phyloP scores from a whole-genome alignment of 2,113 vertebrate species.

The Erpornis zantholeuca region DNA sequence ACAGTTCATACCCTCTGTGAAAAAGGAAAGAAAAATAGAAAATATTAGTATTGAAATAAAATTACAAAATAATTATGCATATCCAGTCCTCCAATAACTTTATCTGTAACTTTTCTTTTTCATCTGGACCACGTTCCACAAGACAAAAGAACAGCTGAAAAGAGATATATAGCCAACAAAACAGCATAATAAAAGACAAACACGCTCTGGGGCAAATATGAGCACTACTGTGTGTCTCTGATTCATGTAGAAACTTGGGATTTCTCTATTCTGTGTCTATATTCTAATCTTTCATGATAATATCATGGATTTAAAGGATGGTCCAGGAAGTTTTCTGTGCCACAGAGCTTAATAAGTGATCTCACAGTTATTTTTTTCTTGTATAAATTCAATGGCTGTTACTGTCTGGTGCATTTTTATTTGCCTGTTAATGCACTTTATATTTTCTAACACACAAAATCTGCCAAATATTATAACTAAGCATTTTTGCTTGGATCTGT shows the following conservation, averaged over 20 bases:
- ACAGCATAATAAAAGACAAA: not conserved
- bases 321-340: not conserved
- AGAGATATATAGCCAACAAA: not conserved
- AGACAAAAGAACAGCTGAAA: not conserved
- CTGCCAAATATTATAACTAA: not conserved
- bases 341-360: not conserved
- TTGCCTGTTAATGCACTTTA: not conserved
- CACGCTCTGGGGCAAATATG: not conserved
- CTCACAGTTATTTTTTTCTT: not conserved
- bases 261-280: not conserved
- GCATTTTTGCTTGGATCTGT: not conserved
- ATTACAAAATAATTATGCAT: not conserved
- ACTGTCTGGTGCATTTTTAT: not conserved
- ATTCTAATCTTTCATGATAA: not conserved
- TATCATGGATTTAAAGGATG: not conserved
- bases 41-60: conserved; percentile 27
- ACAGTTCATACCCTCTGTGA: conserved; percentile 98
- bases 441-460: not conserved
- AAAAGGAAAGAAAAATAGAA: not conserved
- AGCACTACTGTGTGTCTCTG: not conserved
- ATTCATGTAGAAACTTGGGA: not conserved
- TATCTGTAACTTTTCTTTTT: not conserved
- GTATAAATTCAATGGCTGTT: not conserved
- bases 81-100: not conserved
- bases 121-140: not conserved